A percentile compares a stretch with the other conserved stretches of the same genome.
Evolutionary conservation across 2,113 vertebrate genomes (phyloP).

Genomic region (Malurus alboscapulatus): DNA sequence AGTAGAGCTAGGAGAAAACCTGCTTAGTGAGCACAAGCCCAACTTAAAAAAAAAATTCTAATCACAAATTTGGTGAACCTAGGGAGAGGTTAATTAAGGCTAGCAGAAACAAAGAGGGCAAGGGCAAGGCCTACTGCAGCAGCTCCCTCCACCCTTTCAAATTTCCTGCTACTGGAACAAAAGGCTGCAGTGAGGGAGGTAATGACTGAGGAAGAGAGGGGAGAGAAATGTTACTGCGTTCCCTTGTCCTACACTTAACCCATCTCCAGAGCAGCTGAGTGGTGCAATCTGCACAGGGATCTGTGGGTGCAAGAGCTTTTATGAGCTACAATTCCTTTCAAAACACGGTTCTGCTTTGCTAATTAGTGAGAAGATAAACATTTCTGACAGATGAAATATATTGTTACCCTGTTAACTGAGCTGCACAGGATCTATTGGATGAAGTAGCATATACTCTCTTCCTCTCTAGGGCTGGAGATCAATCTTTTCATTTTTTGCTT

Average conservation of each 20-base stretch:
- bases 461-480: background rate
- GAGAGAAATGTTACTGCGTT: background rate
- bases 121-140: conserved; percentile 49
- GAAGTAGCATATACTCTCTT: background rate
- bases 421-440: background rate
- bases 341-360: background rate
- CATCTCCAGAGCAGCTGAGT: background rate
- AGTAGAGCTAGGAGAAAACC: conserved; percentile 57
- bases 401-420: background rate
- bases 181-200: background rate
- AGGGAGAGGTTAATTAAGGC: conserved; percentile 52
- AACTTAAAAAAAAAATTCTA: conserved; percentile 32
- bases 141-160: conserved; percentile 1
- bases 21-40: conserved; percentile 22
- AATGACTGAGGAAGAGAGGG: background rate
- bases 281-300: background rate
- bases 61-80: conserved; percentile 60
- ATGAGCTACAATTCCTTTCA: background rate
- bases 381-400: background rate
- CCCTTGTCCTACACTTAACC: background rate
- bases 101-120: conserved; percentile 61
- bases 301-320: background rate
- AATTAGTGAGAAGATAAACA: background rate
- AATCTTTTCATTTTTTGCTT: background rate
- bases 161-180: conserved; percentile 28